Conservation (phyloP, 1,140 invertebrate species). For the Saxidomus purpurata region DNA sequence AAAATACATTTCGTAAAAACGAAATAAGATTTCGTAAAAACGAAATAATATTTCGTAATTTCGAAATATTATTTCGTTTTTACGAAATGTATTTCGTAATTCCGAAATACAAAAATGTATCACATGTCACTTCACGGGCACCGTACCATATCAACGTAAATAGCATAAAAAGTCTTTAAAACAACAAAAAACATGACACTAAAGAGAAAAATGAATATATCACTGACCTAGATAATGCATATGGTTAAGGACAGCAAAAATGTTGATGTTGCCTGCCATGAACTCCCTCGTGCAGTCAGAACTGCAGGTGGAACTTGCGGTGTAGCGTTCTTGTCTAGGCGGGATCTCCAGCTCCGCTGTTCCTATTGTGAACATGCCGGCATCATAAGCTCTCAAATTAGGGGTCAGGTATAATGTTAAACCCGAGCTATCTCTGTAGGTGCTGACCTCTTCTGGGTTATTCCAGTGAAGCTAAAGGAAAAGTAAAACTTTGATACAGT, state of each 20-base stretch:
- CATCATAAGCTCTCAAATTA: slow-evolving; percentile 67
- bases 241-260: slow-evolving; percentile 6
- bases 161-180: too few species aligned
- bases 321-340: slow-evolving; percentile 14
- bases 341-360: slow-evolving; percentile 65
- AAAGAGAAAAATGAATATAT: too few species aligned
- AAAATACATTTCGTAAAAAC: too few species aligned
- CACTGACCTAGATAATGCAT: slow-evolving; percentile 49
- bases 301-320: neutral
- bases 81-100: too few species aligned
- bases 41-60: too few species aligned
- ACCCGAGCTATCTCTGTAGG: slow-evolving; percentile 71
- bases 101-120: too few species aligned
- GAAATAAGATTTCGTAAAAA: too few species aligned
- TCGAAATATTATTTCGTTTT: too few species aligned
- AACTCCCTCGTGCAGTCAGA: neutral
- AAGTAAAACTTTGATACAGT: neutral
- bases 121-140: too few species aligned
- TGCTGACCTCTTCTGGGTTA: slow-evolving; percentile 54
- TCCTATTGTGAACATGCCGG: slow-evolving; percentile 63
- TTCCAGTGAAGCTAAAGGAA: slow-evolving; percentile 73
- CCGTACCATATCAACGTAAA: too few species aligned
- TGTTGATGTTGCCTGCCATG: neutral
- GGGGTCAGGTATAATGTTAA: slow-evolving; percentile 65
- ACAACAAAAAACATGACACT: too few species aligned